Base-by-base conservation (phyloP, 2,113 vertebrate genomes). In the Terrapene triunguis region DNA sequence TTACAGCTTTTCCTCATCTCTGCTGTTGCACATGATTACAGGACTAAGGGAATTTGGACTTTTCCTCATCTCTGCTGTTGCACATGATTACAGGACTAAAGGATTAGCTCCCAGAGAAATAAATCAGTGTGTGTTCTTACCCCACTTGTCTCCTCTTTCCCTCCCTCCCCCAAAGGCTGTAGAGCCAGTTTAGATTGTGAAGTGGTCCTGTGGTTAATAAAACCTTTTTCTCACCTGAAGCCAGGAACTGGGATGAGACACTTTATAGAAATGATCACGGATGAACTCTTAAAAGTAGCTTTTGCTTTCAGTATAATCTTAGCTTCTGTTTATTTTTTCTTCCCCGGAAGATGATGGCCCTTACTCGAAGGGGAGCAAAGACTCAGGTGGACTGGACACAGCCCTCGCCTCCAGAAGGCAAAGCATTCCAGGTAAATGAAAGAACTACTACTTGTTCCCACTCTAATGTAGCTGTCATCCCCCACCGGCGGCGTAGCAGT, bases 361-460 rank as follows among this genome's bases (percentile, higher is more conserved):
- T 90, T 99, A 99, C 92, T 99, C 98, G 16, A 99, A 99, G 97
- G 99, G 98, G 76, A 98, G 96, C 98, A 99, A 99, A 96, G 99
- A 99, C n/a, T 91, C 98, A 0, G 96, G 97, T 59, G 98, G 98
- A 84, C 89, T 98, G 81, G 99, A 99, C 10, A 6, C 98, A 95
- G 98, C 98, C 54, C 96, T 99, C 98, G 98, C 98, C 5, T 98
- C 99, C 97, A 99, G 99, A 95, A 98, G 99, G 89, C 99, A 99
- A 97, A 99, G 99, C 97, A 99, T 99, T 94, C 99, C 99, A 99
- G 99, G 99, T 99, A 99, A 89, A 17, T 91, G n/a, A 44, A 25
- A 2, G 2, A 5, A 47, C 51, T 10, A 4, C 8, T 53, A 21
- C n/a, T 51, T 25, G 6, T 29, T 93, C 35, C 50, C 42, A 4